These are phyloP conservation scores for Rhabdomys dilectus DNA, from an alignment of 2,113 vertebrate genomes.

Conservation along the genomic window DNA sequence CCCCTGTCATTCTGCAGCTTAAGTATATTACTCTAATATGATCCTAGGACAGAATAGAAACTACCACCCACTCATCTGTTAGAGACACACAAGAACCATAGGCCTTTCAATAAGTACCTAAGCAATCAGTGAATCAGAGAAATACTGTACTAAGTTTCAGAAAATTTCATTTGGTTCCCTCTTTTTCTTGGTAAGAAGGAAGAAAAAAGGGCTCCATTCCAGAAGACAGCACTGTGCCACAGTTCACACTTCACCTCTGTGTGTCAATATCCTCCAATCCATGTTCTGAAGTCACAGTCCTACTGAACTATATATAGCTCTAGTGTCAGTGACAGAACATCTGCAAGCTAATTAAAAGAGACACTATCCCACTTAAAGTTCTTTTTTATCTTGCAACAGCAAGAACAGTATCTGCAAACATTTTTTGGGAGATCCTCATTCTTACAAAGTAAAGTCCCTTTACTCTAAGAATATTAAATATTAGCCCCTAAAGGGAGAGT, in stretches of 20 bases:
- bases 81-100: background rate
- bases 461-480: background rate
- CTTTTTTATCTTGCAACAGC: slow-evolving; percentile 50
- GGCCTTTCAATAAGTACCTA: slow-evolving; percentile 21
- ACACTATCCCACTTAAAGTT: slow-evolving; percentile 17
- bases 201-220: background rate
- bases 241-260: slow-evolving; percentile 6
- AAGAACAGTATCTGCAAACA: background rate
- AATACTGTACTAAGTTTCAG: background rate
- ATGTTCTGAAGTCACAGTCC: slow-evolving; percentile 21
- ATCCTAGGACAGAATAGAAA: background rate
- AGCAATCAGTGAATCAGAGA: background rate
- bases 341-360: slow-evolving; percentile 36
- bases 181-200: background rate
- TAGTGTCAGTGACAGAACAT: background rate
- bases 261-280: background rate
- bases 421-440: slow-evolving; percentile 8
- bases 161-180: background rate
- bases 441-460: background rate
- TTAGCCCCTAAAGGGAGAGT: background rate
- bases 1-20: background rate
- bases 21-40: background rate
- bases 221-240: background rate
- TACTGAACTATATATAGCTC: slow-evolving; percentile 22
- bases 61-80: background rate